These are phyloP conservation scores for Lynx canadensis DNA, from an alignment of 2,113 vertebrate genomes.

Conservation along the genomic window DNA sequence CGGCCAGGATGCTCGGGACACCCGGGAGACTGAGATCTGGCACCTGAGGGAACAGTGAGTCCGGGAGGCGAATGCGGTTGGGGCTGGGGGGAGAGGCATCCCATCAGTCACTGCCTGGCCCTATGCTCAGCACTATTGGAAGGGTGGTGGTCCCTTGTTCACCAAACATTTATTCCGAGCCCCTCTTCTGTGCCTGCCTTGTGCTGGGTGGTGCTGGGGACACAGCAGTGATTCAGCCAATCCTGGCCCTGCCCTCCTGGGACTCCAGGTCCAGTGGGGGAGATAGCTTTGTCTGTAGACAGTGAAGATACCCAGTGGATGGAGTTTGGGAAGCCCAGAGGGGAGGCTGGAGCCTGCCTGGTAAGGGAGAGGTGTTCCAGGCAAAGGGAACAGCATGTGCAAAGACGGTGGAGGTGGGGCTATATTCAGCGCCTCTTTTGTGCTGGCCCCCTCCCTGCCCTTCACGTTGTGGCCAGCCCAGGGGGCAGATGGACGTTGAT, in stretches of 20 bases:
- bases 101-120: background rate
- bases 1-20: slow-evolving; percentile 81
- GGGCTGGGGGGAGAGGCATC: too few relatives aligned
- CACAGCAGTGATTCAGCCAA: background rate
- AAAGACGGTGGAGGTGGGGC: background rate
- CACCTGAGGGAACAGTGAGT: slow-evolving; percentile 90
- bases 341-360: too few relatives aligned
- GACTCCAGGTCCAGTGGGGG: background rate
- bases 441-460: background rate
- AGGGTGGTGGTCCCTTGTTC: fast-evolving
- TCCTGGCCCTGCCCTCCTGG: background rate
- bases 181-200: background rate
- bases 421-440: fast-evolving
- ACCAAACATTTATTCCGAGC: background rate
- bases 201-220: background rate
- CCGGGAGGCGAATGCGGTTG: fast-evolving
- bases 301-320: too few relatives aligned
- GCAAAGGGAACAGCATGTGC: background rate
- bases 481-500: background rate
- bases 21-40: slow-evolving; percentile 86
- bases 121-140: fast-evolving
- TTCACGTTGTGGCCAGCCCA: background rate
- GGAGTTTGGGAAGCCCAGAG: too few relatives aligned
- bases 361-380: background rate
- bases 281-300: background rate